Evolutionary conservation across 2,888 invertebrate species (phyloP), one percentile per base, ranked within the genome.

Genomic region (Nipponacmea schrenckii): DNA sequence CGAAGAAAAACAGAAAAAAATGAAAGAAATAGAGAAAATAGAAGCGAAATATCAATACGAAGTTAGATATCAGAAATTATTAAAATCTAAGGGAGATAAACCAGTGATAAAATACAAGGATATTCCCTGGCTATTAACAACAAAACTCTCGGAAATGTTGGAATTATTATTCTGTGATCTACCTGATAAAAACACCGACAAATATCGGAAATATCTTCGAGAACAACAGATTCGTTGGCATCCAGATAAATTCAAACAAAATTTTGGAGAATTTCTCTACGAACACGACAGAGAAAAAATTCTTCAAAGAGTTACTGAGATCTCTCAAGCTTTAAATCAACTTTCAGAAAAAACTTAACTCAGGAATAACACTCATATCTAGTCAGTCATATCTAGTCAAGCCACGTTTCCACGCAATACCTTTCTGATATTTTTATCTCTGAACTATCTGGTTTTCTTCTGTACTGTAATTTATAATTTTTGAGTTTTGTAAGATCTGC

Each of bases 221-320:
- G 79, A 81, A 31, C 85, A 86, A 73, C 82, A 81, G 71, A 79
- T 85, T n/a, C 73, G 83, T 3, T 87, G 87, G 87, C 87, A 87
- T 77, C 87, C 87, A 0, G 87, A 87, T 71, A 84, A 86, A 72
- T 87, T 87, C 73, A 62, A 79, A 62, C 87, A 87, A 71, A 83
- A 84, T 65, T 83, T 84, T 77, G 83, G 83, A 2, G 70, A 75
- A 24, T 68, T 74, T 56, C 70, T 87, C 15, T 69, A 73, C 15
- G 78, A 73, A 2, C 67, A 69, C 10, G 83, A 86, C 39, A 79
- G 69, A 65, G 77, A 80, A 1, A 80, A 73, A 46, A 79, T 86
- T 45, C 67, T 85, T 72, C 72, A 77, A 20, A 81, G 78, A 72
- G 86, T 87, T 17, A 86, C 84, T 64, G 79, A 79, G n/a, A 79